Conservation (phyloP, 2,113 vertebrate species). For the Stercorarius parasiticus region DNA sequence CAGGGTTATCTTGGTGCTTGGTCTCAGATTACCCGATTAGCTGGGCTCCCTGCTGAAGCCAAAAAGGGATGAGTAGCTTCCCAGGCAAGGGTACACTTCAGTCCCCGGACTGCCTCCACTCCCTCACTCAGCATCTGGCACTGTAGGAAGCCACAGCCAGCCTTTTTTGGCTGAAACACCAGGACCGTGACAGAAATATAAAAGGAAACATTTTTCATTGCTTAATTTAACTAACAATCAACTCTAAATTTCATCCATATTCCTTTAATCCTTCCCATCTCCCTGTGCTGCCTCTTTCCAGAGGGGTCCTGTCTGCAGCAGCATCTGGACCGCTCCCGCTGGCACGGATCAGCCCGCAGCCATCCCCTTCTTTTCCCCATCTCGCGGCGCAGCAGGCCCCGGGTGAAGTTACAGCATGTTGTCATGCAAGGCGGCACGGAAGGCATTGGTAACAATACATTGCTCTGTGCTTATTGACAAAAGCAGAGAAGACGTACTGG, state of each 20-base stretch:
- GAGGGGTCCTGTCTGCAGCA: neutral
- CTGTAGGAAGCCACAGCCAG: neutral
- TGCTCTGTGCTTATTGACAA: neutral
- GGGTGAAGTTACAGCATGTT: neutral
- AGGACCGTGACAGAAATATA: neutral
- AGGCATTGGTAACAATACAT: neutral
- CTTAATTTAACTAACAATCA: slow-evolving; percentile 8
- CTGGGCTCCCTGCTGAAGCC: neutral
- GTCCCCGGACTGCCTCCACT: neutral
- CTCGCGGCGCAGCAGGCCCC: neutral
- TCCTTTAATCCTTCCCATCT: neutral
- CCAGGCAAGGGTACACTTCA: neutral
- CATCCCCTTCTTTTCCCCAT: neutral
- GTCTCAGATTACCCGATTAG: neutral
- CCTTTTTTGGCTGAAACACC: neutral
- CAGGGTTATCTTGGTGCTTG: neutral
- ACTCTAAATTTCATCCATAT: neutral
- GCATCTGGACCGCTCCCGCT: neutral
- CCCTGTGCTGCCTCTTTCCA: neutral
- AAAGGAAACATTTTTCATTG: neutral
- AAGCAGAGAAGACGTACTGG: neutral
- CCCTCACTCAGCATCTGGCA: neutral
- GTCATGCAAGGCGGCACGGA: neutral
- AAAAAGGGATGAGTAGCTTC: neutral
- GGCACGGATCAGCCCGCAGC: neutral